Conservation (phyloP, 1,140 invertebrate species). For the Aphis craccivora region DNA sequence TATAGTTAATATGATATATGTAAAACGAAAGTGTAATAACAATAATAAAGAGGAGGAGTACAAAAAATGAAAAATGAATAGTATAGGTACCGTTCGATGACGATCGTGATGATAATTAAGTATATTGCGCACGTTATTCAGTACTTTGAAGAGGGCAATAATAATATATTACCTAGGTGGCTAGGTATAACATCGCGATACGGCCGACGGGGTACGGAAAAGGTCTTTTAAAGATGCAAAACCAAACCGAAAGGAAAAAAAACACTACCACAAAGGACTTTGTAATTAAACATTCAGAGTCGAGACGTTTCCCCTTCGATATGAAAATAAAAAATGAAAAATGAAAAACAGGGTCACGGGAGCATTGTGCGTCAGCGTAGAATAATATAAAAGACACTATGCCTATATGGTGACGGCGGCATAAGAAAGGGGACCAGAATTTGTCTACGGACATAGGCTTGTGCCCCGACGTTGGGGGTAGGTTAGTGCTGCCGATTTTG, state of each 20-base stretch:
- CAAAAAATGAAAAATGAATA: background rate
- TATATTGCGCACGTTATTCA: background rate
- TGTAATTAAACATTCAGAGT: constrained; percentile 53
- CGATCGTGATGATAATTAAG: constrained; percentile 5
- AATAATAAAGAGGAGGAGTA: background rate
- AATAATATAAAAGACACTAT: constrained; percentile 35
- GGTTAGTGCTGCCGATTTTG: constrained; percentile 43
- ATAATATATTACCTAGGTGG: background rate
- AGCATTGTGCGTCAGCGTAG: constrained; percentile 9
- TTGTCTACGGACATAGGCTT: constrained; percentile 28
- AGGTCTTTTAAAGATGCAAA: background rate
- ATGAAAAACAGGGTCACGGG: constrained; percentile 23
- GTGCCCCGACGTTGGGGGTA: constrained; percentile 44
- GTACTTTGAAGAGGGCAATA: constrained; percentile 14
- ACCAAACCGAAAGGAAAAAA: background rate
- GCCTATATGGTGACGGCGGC: background rate
- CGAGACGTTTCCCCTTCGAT: constrained; percentile 44
- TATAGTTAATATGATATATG: background rate
- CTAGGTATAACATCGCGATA: background rate
- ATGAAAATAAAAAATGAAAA: background rate
- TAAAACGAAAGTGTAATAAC: too few relatives aligned
- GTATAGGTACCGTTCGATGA: background rate
- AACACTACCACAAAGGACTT: constrained; percentile 41
- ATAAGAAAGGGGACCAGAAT: background rate
- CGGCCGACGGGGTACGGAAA: too few relatives aligned